These are phyloP conservation scores for Salvelinus sp. DNA, from an alignment of 2,113 vertebrate genomes.

Conservation along the genomic window DNA sequence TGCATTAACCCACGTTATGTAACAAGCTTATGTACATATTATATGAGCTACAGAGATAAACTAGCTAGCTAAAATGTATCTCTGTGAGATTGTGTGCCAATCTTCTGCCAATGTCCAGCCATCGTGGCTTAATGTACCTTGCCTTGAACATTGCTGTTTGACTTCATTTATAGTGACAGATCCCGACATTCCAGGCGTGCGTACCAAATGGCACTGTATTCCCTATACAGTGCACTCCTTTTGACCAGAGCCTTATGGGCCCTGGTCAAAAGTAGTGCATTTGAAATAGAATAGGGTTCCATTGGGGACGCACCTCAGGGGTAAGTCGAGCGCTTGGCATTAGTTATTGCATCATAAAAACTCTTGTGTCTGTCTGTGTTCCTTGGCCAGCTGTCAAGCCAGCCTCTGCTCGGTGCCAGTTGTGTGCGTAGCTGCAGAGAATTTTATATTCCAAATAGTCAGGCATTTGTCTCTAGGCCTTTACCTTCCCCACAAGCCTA, in stretches of 20 bases:
- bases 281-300: too few relatives aligned
- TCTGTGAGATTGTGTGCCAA: background rate
- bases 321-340: constrained; percentile 8
- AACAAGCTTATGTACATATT: background rate
- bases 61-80: constrained; percentile 5
- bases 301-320: background rate
- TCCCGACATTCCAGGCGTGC: too few relatives aligned
- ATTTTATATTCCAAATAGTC: constrained; percentile 54
- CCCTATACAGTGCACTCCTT: too few relatives aligned
- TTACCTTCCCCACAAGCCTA: constrained; percentile 52
- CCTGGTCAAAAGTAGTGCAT: too few relatives aligned
- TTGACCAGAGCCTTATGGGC: too few relatives aligned
- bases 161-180: too few relatives aligned
- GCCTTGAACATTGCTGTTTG: too few relatives aligned
- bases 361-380: constrained; percentile 23
- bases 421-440: constrained; percentile 19
- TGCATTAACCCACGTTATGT: background rate
- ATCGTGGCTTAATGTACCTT: too few relatives aligned
- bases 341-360: constrained; percentile 20
- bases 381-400: constrained; percentile 36
- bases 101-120: too few relatives aligned
- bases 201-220: too few relatives aligned
- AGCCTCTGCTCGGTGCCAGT: constrained; percentile 11
- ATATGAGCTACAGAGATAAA: background rate
- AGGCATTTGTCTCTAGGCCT: constrained; percentile 51